Evolutionary conservation across 1,140 invertebrate genomes (phyloP).

Genomic region (Ditylenchus dipsaci): DNA sequence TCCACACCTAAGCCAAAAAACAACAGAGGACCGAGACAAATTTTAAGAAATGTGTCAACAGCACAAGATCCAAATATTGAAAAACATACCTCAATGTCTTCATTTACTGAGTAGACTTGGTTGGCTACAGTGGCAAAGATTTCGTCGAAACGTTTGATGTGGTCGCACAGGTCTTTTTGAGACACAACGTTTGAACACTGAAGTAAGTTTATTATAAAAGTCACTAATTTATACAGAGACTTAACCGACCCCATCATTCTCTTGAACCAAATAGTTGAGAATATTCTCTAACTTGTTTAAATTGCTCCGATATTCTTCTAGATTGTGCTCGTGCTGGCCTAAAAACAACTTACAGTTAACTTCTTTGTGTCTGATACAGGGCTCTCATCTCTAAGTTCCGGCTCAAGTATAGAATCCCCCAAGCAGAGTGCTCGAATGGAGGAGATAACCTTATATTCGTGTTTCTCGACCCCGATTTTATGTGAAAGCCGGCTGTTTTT

Average conservation of each 20-base stretch:
- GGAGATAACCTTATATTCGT: too few relatives aligned
- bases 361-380: too few relatives aligned
- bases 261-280: not conserved
- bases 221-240: not conserved
- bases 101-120: not conserved
- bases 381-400: too few relatives aligned
- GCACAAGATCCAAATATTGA: too few relatives aligned
- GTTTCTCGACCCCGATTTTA: too few relatives aligned
- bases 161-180: not conserved
- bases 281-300: not conserved
- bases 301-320: not conserved
- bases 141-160: not conserved
- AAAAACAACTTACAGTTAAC: too few relatives aligned
- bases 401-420: too few relatives aligned
- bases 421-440: too few relatives aligned
- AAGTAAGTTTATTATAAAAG: not conserved
- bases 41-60: too few relatives aligned
- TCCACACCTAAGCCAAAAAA: too few relatives aligned
- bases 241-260: not conserved
- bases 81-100: not conserved
- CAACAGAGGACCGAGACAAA: too few relatives aligned
- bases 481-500: too few relatives aligned
- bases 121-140: not conserved
- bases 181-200: not conserved
- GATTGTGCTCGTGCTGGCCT: not conserved